Conservation (phyloP, 2,888 invertebrate genomes). For the Thymelicus sylvestris region DNA sequence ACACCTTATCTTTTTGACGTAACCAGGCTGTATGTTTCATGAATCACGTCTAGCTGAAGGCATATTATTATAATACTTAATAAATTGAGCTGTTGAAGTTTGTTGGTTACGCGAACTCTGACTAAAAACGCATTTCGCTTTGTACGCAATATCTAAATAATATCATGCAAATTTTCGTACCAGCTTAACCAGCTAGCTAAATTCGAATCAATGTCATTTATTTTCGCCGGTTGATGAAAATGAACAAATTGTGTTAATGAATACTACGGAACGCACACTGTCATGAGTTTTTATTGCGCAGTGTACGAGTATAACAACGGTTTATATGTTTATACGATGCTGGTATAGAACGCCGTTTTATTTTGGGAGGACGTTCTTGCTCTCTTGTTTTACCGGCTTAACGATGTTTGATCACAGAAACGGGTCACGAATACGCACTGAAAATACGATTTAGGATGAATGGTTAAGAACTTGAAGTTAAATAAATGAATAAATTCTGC, state of each 20-base stretch:
- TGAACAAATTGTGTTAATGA: slow-evolving; percentile 6
- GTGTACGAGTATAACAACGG: slow-evolving; percentile 58
- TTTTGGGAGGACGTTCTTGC: slow-evolving; percentile 71
- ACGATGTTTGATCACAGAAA: slow-evolving; percentile 55
- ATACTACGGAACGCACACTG: slow-evolving; percentile 48
- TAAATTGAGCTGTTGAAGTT: too few species aligned
- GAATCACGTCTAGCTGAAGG: neutral
- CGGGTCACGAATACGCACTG: slow-evolving; percentile 55
- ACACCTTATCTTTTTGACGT: neutral
- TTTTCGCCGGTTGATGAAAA: neutral
- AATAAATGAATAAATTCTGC: too few species aligned
- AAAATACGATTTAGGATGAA: slow-evolving; percentile 12
- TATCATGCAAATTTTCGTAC: neutral
- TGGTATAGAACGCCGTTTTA: slow-evolving; percentile 59
- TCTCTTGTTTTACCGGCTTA: slow-evolving; percentile 64
- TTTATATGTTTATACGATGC: slow-evolving; percentile 65
- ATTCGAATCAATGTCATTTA: slow-evolving; percentile 2
- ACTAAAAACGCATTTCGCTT: too few species aligned
- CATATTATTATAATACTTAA: neutral
- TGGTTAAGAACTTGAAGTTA: too few species aligned
- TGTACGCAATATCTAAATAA: too few species aligned
- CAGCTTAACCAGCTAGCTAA: neutral
- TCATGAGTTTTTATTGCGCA: slow-evolving; percentile 58
- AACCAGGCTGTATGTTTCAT: neutral
- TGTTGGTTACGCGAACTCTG: too few species aligned